Evolutionary conservation across 2,797 vertebrate species (phyloP), one percentile per base, ranked within the genome.

Genomic region (Parauchenoglanis punctatus): DNA sequence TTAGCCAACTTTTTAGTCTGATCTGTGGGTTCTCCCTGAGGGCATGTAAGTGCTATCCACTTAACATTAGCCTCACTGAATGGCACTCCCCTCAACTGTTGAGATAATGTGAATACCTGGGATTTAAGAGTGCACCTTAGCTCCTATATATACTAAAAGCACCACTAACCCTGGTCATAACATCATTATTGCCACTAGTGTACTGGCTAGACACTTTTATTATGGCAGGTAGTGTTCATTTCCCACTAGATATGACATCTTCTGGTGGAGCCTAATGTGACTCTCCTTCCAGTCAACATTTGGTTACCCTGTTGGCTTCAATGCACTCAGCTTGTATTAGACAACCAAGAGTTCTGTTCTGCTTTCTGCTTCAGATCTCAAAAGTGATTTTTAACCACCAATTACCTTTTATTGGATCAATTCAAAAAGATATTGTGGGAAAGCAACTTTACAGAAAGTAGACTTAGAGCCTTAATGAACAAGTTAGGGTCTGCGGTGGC

Each of bases 11-110:
- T 81, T 87, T 88, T 70, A 84, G 40, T 35, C 87, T 44, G 44
- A n/a, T 35, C 87, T 44, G 44, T 81, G 31, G 15, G 68, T 85
- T 82, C 44, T 85, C 84, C 77, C 68, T 4, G 67, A 77, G 40
- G 84, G 84, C 58, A 75, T 65, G 78, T 85, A 85, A 88, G 84
- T 88, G 87, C 77, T 82, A 85, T 63, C 68, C 59, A 65, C 77
- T 82, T 81, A 85, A 65, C 83, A 81, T 85, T 82, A 82, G 77
- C 31, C 52, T 49, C 49, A 65, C 44, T 80, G 82, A 77, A 78
- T 40, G 8, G 46, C 31, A 65, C 68, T 75, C 65, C 28, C 46
- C 23, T 88, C 31, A 85, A 85, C 75, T 59, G 12, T 46, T 81
- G 28, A 80, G 44, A 61, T 44, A 11, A 23, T 49, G 49, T 40